Evolutionary conservation across 2,888 invertebrate genomes (phyloP).

Genomic region (Harmothoe impar): DNA sequence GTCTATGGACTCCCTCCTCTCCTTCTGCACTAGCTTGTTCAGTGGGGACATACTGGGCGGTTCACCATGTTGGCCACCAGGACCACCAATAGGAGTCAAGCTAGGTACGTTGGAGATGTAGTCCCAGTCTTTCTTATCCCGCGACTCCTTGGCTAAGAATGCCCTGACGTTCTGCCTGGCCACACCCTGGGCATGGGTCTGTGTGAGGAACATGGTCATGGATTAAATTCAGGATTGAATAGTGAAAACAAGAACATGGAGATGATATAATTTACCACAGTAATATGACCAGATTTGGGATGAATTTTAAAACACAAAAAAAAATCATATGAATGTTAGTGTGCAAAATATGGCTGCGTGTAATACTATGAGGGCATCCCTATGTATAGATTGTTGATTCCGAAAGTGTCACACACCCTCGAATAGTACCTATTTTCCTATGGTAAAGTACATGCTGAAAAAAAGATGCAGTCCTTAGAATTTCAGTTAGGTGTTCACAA

Average conservation of each 20-base stretch:
- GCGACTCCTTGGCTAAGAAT: constrained; percentile 12
- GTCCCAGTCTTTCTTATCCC: constrained; percentile 38
- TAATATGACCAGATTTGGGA: too few relatives aligned
- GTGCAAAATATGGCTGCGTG: too few relatives aligned
- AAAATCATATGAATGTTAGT: too few relatives aligned
- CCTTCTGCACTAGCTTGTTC: constrained; percentile 41
- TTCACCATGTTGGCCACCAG: not conserved
- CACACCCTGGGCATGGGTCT: constrained; percentile 1
- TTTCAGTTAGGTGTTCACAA: too few relatives aligned
- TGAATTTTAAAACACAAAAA: too few relatives aligned
- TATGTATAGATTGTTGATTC: too few relatives aligned
- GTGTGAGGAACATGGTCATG: not conserved
- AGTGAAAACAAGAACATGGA: not conserved
- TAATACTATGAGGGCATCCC: too few relatives aligned
- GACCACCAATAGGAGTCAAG: constrained; percentile 6
- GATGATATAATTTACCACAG: too few relatives aligned
- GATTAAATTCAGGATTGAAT: not conserved
- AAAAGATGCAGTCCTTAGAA: too few relatives aligned
- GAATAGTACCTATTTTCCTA: too few relatives aligned
- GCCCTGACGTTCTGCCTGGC: constrained; percentile 9
- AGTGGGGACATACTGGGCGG: constrained; percentile 37
- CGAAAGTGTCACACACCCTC: too few relatives aligned
- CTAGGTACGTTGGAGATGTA: constrained; percentile 44
- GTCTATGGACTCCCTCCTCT: constrained; percentile 24
- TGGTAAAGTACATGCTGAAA: too few relatives aligned